These are phyloP conservation scores for Azorinus chamasolen DNA, from an alignment of 2,888 invertebrate species.

Conservation along the genomic window DNA sequence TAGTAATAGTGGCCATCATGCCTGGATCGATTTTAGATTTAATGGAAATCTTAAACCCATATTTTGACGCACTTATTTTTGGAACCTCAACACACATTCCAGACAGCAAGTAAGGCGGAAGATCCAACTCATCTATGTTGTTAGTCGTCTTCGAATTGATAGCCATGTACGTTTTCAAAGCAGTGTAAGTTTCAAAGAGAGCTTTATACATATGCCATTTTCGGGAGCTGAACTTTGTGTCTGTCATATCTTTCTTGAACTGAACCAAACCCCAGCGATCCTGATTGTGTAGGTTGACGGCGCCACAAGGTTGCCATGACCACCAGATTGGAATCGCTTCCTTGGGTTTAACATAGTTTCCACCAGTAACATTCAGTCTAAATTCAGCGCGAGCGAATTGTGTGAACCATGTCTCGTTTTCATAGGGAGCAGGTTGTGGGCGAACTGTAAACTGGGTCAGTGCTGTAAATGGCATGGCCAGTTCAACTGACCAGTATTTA, in stretches of 20 bases:
- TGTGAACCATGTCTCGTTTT: conserved; percentile 35
- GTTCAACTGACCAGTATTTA: conserved; percentile 73
- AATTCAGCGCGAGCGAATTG: conserved; percentile 27
- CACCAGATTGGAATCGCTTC: conserved; percentile 28
- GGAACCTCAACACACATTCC: conserved; percentile 64
- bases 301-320: conserved; percentile 54
- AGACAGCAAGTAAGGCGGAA: conserved; percentile 70
- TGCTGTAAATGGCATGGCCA: conserved; percentile 69
- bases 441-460: conserved; percentile 31
- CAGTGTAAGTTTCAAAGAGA: conserved; percentile 66
- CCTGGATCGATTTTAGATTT: neutral
- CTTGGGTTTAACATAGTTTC: neutral
- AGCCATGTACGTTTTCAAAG: conserved; percentile 69
- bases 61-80: conserved; percentile 36
- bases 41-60: conserved; percentile 65
- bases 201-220: conserved; percentile 66
- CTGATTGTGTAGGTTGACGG: conserved; percentile 36
- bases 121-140: conserved; percentile 58
- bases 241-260: conserved; percentile 47
- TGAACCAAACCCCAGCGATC: conserved; percentile 75
- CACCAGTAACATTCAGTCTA: conserved; percentile 7
- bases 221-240: conserved; percentile 35
- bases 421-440: neutral
- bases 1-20: neutral
- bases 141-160: conserved; percentile 68